Evolutionary conservation across 2,113 vertebrate species (phyloP).

Genomic region (Pycnonotus jocosus): DNA sequence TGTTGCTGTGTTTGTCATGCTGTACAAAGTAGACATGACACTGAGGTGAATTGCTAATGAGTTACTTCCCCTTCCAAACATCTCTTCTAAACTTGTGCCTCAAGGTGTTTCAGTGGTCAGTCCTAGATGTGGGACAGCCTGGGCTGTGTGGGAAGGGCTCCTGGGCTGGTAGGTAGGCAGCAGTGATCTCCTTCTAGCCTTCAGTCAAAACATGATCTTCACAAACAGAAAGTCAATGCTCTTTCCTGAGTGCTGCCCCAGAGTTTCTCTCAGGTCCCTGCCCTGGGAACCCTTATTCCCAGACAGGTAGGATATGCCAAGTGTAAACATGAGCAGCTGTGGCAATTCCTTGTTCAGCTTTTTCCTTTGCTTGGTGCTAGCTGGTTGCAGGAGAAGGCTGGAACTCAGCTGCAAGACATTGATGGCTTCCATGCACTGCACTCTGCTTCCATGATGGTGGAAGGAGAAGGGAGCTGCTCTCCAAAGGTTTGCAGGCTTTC

Average conservation of each 20-base stretch:
- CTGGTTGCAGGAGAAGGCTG: background rate
- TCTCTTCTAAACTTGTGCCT: background rate
- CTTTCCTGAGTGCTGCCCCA: background rate
- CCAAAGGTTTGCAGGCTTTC: background rate
- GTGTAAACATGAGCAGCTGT: background rate
- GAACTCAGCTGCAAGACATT: accelerated
- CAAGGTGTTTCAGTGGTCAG: background rate
- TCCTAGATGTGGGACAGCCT: background rate
- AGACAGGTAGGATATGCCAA: background rate
- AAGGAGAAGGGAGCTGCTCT: background rate
- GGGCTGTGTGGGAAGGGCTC: background rate
- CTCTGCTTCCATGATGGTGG: background rate
- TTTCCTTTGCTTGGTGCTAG: background rate
- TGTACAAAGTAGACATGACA: background rate
- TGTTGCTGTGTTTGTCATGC: background rate
- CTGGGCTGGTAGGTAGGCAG: background rate
- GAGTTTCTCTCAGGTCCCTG: background rate
- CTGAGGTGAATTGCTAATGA: background rate
- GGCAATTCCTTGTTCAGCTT: background rate
- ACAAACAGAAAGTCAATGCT: background rate
- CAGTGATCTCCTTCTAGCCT: background rate
- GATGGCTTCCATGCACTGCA: background rate
- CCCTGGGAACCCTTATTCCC: background rate
- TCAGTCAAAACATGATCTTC: background rate
- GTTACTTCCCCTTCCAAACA: background rate